These are phyloP conservation scores for Campopleginae sp. DNA, from an alignment of 2,888 invertebrate genomes.

Conservation along the genomic window DNA sequence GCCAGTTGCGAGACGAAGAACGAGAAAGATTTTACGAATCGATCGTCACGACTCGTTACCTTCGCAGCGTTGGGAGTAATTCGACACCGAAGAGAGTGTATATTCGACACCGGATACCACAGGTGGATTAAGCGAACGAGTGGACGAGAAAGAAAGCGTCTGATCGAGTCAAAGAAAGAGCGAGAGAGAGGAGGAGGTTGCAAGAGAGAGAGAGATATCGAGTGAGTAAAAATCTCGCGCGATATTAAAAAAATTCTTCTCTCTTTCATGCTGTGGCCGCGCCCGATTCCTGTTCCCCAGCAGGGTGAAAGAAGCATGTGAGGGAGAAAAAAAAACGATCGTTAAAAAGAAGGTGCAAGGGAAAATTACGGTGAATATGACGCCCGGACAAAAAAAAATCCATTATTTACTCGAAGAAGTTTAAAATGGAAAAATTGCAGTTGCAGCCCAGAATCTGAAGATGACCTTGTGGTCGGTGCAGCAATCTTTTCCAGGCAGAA, in stretches of 20 bases:
- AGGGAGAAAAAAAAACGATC: conserved; percentile 8
- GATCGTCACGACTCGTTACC: conserved; percentile 77
- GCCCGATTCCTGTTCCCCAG: conserved; percentile 28
- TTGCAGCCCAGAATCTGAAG: no score
- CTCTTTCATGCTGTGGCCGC: conserved; percentile 39
- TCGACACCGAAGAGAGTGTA: conserved; percentile 76
- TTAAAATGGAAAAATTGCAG: no score
- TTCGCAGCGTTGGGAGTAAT: conserved; percentile 73
- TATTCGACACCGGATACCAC: conserved; percentile 81
- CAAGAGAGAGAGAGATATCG: conserved; percentile 53
- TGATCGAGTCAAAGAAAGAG: conserved; percentile 1
- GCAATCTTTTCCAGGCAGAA: neutral
- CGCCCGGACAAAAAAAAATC: conserved; percentile 3
- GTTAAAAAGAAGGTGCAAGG: neutral
- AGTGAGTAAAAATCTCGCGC: conserved; percentile 50
- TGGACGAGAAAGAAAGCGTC: conserved; percentile 24
- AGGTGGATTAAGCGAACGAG: conserved; percentile 79
- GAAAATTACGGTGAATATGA: conserved; percentile 11
- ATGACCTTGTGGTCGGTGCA: no score
- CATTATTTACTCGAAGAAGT: neutral
- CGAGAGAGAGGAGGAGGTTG: conserved; percentile 31
- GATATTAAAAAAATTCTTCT: conserved; percentile 50
- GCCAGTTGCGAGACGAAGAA: conserved; percentile 25
- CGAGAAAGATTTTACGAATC: conserved; percentile 78
- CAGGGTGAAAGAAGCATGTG: neutral